phyloP scores from a whole-genome alignment of 2,113 vertebrate species.

The Accipiter virgatus region DNA sequence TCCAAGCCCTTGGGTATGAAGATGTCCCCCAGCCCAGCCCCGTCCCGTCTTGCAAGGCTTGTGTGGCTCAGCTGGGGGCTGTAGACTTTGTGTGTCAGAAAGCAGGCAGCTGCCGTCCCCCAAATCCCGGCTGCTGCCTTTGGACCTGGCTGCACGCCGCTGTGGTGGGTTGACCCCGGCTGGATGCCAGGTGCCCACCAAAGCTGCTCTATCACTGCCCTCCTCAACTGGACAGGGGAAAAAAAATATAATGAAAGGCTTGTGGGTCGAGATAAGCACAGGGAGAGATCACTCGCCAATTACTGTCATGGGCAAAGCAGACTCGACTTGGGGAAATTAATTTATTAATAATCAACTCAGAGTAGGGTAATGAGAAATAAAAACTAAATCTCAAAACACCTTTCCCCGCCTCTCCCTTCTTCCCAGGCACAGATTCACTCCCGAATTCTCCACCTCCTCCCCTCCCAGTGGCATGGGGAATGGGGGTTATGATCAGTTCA shows the following conservation, averaged over 20 bases:
- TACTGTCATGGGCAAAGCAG: not conserved
- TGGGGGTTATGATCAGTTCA: too few relatives aligned
- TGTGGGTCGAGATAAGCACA: not conserved
- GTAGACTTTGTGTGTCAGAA: not conserved
- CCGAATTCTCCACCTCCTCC: too few relatives aligned
- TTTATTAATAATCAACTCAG: not conserved
- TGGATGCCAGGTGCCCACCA: not conserved
- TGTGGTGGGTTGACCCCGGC: not conserved
- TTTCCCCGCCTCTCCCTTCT: too few relatives aligned
- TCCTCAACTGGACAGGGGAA: not conserved
- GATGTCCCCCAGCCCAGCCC: not conserved
- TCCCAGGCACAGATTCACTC: too few relatives aligned
- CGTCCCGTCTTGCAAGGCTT: not conserved
- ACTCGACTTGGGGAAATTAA: not conserved
- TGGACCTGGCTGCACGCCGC: not conserved
- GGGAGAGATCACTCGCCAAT: not conserved
- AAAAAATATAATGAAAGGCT: not conserved
- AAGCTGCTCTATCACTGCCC: not conserved
- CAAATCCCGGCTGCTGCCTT: not conserved
- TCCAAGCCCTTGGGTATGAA: not conserved
- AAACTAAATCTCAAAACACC: too few relatives aligned
- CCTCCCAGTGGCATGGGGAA: too few relatives aligned
- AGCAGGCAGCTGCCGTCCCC: not conserved
- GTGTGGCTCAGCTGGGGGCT: not conserved
- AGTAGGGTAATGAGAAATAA: not conserved